Percentiles rank a stretch among this genome's conserved stretches.
phyloP scores from a whole-genome alignment of 1,140 invertebrate genomes.

The Tribolium castaneum region DNA sequence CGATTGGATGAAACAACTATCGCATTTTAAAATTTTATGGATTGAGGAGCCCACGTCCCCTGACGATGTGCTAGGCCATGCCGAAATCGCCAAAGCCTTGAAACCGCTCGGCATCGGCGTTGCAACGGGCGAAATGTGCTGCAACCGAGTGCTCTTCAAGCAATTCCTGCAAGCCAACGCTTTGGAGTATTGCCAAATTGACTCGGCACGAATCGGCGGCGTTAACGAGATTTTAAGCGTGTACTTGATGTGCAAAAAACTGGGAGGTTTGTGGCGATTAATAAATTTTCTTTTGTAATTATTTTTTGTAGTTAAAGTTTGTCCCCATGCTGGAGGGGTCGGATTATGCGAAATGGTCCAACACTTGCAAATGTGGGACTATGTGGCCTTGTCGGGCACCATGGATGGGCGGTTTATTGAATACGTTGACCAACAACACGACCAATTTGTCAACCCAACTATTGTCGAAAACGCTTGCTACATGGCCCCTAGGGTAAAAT shows the following conservation, averaged over 20 bases:
- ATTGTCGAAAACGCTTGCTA: conserved; percentile 77
- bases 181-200: conserved; percentile 91
- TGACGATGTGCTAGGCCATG: conserved; percentile 89
- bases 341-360: conserved; percentile 94
- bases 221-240: conserved; percentile 90
- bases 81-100: conserved; percentile 73
- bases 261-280: conserved; percentile 67
- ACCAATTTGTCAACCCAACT: conserved; percentile 83
- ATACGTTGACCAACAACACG: conserved; percentile 90
- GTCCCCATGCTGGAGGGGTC: conserved; percentile 93
- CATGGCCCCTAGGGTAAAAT: conserved; percentile 71
- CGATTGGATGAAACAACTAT: conserved; percentile 84
- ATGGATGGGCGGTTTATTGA: conserved; percentile 82
- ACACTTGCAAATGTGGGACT: conserved; percentile 92
- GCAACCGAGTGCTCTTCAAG: conserved; percentile 92
- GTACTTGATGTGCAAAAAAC: conserved; percentile 87
- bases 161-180: conserved; percentile 85
- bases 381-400: conserved; percentile 76
- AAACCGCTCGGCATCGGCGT: conserved; percentile 82
- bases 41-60: conserved; percentile 95
- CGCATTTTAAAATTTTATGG: conserved; percentile 82
- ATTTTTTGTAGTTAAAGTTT: conserved; percentile 82
- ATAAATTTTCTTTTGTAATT: neutral
- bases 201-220: conserved; percentile 87
- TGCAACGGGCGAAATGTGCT: conserved; percentile 92